Conservation (phyloP, 2,113 vertebrate genomes). For the Numenius arquata region DNA sequence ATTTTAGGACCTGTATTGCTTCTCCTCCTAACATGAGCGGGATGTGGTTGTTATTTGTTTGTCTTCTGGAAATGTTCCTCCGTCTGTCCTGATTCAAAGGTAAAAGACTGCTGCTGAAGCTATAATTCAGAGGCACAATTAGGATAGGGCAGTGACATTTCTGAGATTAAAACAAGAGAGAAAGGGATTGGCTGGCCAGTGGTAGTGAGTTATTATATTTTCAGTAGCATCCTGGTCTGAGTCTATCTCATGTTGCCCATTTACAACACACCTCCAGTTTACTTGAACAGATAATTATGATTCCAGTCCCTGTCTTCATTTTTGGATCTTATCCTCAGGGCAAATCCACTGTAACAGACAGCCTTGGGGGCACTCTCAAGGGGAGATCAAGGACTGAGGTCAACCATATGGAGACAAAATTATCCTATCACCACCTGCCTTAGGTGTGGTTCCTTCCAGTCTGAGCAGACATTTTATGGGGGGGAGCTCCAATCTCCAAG, state of each 20-base stretch:
- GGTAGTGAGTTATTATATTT: not conserved
- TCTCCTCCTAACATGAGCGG: not conserved
- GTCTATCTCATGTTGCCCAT: not conserved
- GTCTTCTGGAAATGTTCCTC: not conserved
- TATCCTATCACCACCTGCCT: not conserved
- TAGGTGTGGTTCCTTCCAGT: not conserved
- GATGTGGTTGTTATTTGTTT: not conserved
- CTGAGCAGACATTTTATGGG: not conserved
- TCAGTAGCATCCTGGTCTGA: not conserved
- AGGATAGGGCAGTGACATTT: not conserved
- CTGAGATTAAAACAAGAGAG: not conserved
- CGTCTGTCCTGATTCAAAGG: not conserved
- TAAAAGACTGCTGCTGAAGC: not conserved
- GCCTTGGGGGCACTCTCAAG: not conserved
- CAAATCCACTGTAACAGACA: not conserved
- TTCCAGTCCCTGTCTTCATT: not conserved
- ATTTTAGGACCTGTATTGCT: not conserved
- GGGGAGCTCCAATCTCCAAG: not conserved
- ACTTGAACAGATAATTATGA: not conserved
- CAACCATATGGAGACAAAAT: not conserved
- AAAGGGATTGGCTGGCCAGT: not conserved
- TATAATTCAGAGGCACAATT: not conserved
- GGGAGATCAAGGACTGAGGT: not conserved
- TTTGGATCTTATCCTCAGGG: not conserved
- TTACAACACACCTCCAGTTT: not conserved